Evolutionary conservation across 53 echinoderm and acorn worm genomes (phyloP).

Genomic region (Pentamera pediparva): DNA sequence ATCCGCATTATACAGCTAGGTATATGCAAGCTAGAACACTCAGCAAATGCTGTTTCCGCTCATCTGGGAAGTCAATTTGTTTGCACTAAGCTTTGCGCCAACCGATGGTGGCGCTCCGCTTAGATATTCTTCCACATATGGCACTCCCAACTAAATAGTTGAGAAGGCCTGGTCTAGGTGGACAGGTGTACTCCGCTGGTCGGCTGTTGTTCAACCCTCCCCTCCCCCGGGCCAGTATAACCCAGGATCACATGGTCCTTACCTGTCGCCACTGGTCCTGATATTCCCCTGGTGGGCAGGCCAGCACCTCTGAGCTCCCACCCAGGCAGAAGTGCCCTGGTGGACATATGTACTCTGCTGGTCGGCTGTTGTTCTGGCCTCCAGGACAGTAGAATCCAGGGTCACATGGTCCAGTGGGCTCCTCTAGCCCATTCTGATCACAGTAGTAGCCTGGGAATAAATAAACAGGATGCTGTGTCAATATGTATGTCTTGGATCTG

Average conservation of each 20-base stretch:
- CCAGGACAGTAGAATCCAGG: constrained; percentile 90
- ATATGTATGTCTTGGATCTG: background rate
- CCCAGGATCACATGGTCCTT: constrained; percentile 61
- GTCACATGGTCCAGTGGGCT: constrained; percentile 72
- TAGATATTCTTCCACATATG: too few species aligned
- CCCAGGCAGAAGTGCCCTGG: constrained; percentile 81
- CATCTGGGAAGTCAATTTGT: background rate
- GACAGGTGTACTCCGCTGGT: constrained; percentile 75
- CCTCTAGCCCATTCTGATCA: constrained; percentile 70
- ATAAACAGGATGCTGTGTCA: background rate
- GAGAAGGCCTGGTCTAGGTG: too few species aligned
- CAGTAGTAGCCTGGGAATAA: constrained; percentile 71
- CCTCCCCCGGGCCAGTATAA: constrained; percentile 95
- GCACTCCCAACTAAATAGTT: too few species aligned
- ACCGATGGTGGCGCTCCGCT: too few species aligned
- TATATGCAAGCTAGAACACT: too few species aligned
- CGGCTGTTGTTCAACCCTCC: constrained; percentile 85
- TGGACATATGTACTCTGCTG: constrained; percentile 73
- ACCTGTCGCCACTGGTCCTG: constrained; percentile 90
- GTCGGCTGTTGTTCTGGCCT: constrained; percentile 87
- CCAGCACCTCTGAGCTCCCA: constrained; percentile 48
- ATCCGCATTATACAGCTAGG: too few species aligned
- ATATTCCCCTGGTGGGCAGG: constrained; percentile 77
- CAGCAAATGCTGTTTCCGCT: too few species aligned
- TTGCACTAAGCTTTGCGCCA: too few species aligned